phyloP scores from a whole-genome alignment of 2,113 vertebrate genomes.

The Argyrosomus japonicus region DNA sequence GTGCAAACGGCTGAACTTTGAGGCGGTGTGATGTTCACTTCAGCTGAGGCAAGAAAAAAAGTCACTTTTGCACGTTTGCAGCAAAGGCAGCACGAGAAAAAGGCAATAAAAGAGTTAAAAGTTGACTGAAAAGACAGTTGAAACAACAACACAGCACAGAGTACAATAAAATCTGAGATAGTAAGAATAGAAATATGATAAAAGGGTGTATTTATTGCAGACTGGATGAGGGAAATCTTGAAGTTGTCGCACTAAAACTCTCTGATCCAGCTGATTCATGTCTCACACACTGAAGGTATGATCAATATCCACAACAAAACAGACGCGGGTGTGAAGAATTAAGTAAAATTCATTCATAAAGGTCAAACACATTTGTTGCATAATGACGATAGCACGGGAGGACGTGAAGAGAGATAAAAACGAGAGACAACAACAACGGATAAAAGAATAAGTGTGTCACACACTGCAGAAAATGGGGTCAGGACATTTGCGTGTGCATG shows the following conservation, averaged over 20 bases:
- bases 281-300: not conserved
- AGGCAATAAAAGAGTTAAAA: no score
- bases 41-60: not conserved
- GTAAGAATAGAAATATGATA: not conserved
- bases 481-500: not conserved
- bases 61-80: not conserved
- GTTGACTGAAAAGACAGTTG: no score
- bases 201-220: not conserved
- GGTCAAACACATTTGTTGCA: not conserved
- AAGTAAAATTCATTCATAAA: not conserved
- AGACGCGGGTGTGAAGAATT: not conserved
- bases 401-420: not conserved
- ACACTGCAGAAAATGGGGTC: not conserved
- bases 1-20: not conserved
- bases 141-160: not conserved
- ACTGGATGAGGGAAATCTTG: not conserved
- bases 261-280: not conserved
- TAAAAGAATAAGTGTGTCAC: slow-evolving; percentile 4
- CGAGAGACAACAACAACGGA: not conserved
- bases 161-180: not conserved
- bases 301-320: not conserved
- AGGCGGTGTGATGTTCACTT: not conserved
- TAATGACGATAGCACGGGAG: no score
- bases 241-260: no score
- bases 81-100: not conserved